Base-by-base conservation (phyloP, 2,113 vertebrate genomes). In the Ornithorhynchus anatinus region DNA sequence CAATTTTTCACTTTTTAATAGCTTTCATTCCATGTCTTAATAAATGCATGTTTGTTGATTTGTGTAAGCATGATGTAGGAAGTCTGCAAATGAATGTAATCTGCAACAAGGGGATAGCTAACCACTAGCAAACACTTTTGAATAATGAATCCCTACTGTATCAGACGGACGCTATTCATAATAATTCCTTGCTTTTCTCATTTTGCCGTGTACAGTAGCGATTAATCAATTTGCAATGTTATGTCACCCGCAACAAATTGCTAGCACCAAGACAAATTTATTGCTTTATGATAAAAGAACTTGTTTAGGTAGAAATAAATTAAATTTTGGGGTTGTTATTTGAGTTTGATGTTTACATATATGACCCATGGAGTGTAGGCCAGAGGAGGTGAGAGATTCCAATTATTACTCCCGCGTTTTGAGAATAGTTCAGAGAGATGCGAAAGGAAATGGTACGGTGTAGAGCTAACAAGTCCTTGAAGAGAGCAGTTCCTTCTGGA, bases 231-330 rank as follows among this genome's bases (percentile, higher is more conserved):
- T 94, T 94, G 92, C 90, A 90, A 89, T 94, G 93, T 94, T 94
- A 92, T 94, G 93, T 95, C 93, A 94, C 93, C 92, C 90, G 82
- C 92, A 94, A 95, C 94, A 95, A 94, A 95, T 95, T 94, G 93
- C 94, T 91, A 92, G 89, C 92, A 94, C 93, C 86, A 88, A 95
- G 94, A 94, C 93, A 95, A 95, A 95, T 95, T 95, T 95, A 95
- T 95, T 94, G 93, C 94, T 94, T 94, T 92, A 94, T 94, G 94
- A 95, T 95, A 95, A 95, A 94, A 94, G 94, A 94, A 95, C 93
- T 95, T 93, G 93, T 94, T 95, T 94, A 92, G 93, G 91, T 90
- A 89, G 92, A 95, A 94, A 94, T 93, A 95, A 95, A 94, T 95
- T 94, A 95, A 94, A 94, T 93, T 91, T 91, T 86, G 92, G 86